A percentile compares a stretch with the other conserved stretches of the same genome.
phyloP scores from a whole-genome alignment of 2,797 vertebrate species.

The Lophius americanus region DNA sequence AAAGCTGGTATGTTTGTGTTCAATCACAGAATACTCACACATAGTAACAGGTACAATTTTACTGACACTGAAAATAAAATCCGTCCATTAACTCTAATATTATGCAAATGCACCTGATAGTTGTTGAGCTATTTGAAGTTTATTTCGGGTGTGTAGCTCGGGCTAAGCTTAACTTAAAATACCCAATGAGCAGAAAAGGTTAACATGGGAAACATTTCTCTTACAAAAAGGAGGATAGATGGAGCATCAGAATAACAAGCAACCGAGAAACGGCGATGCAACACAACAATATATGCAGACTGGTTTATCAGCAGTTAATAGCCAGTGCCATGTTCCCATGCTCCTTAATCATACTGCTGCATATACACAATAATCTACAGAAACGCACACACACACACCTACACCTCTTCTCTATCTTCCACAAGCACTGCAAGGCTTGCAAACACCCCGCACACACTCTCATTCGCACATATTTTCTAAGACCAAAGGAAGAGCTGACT shows the following conservation, averaged over 20 bases:
- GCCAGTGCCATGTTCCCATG: constrained; percentile 65
- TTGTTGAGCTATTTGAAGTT: too few relatives aligned
- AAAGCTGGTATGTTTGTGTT: too few relatives aligned
- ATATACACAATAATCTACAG: constrained; percentile 32
- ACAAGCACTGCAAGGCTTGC: constrained; percentile 26
- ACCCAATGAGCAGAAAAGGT: constrained; percentile 22
- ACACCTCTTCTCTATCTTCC: constrained; percentile 54
- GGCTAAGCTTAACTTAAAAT: too few relatives aligned
- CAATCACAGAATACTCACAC: too few relatives aligned
- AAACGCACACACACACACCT: constrained; percentile 22
- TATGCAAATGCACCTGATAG: too few relatives aligned
- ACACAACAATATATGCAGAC: constrained; percentile 58
- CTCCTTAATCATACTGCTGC: constrained; percentile 77
- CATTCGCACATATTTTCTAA: constrained; percentile 67
- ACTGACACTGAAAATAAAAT: too few relatives aligned
- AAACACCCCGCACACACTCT: constrained; percentile 45
- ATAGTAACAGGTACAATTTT: too few relatives aligned
- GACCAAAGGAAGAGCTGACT: constrained; percentile 83
- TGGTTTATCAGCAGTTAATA: constrained; percentile 74
- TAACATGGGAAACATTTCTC: constrained; percentile 71
- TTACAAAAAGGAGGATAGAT: constrained; percentile 65
- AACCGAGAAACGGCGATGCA: constrained; percentile 40
- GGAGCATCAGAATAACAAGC: constrained; percentile 67
- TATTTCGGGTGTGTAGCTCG: too few relatives aligned
- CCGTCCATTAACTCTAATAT: too few relatives aligned